phyloP scores from a whole-genome alignment of 2,888 invertebrate genomes.

The Campopleginae sp. region DNA sequence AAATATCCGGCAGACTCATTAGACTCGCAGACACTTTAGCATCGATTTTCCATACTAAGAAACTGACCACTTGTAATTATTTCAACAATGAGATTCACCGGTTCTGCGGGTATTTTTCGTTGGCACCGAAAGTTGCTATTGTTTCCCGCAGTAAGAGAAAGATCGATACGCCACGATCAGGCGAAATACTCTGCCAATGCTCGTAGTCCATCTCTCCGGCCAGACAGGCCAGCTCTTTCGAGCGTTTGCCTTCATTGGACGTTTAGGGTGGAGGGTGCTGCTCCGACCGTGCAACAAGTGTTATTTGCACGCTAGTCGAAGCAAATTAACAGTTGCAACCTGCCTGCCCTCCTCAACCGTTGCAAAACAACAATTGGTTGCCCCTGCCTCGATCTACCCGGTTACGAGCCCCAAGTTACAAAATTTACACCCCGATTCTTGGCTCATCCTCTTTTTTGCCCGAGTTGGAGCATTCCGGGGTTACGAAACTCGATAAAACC shows the following conservation, averaged over 20 bases:
- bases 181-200: constrained; percentile 24
- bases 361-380: constrained; percentile 58
- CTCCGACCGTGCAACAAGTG: constrained; percentile 65
- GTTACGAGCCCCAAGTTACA: constrained; percentile 10
- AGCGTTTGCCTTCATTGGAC: constrained; percentile 53
- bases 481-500: neutral
- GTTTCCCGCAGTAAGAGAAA: constrained; percentile 5
- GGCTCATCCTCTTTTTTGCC: neutral
- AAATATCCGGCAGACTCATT: neutral
- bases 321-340: constrained; percentile 60
- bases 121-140: constrained; percentile 9
- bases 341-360: constrained; percentile 18
- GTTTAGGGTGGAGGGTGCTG: neutral
- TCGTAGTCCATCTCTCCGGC: constrained; percentile 26
- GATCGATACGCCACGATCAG: neutral
- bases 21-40: neutral
- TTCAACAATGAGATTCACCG: too few relatives aligned
- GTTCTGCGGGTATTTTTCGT: too few relatives aligned
- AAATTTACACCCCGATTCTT: neutral
- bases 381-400: constrained; percentile 56
- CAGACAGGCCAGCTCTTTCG: constrained; percentile 56
- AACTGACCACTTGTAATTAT: too few relatives aligned
- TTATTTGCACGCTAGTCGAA: constrained; percentile 67
- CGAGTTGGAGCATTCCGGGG: neutral
- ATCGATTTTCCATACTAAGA: too few relatives aligned